A percentile compares a stretch with the other conserved stretches of the same genome.
Evolutionary conservation across 2,888 invertebrate genomes (phyloP).

Genomic region (Phalera bucephala): DNA sequence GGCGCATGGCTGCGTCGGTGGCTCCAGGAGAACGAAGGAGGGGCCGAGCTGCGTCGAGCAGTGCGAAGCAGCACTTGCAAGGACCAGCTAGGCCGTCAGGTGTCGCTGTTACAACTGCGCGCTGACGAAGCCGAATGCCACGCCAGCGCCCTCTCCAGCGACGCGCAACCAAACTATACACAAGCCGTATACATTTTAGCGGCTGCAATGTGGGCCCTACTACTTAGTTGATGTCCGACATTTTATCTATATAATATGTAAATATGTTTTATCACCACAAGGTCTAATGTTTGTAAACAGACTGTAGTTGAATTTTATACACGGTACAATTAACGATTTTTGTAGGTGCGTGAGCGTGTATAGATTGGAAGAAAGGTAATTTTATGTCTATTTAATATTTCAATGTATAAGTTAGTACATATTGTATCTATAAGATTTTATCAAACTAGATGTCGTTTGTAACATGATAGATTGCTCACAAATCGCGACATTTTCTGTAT

Average conservation of each 20-base stretch:
- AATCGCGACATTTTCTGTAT: constrained; percentile 12
- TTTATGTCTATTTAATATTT: constrained; percentile 24
- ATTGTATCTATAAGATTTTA: constrained; percentile 25
- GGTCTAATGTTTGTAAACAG: constrained; percentile 38
- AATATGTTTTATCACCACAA: constrained; percentile 29
- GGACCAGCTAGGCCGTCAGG: constrained; percentile 84
- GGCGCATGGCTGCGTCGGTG: constrained; percentile 95
- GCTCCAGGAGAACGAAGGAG: constrained; percentile 90
- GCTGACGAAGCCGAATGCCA: constrained; percentile 93
- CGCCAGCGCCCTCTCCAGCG: constrained; percentile 91
- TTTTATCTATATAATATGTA: constrained; percentile 21
- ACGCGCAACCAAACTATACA: constrained; percentile 70
- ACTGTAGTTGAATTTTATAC: constrained; percentile 50
- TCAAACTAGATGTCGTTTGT: constrained; percentile 18
- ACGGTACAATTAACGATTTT: constrained; percentile 39
- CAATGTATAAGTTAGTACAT: constrained; percentile 24
- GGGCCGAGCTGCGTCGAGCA: constrained; percentile 61
- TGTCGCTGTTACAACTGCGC: constrained; percentile 88
- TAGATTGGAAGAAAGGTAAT: constrained; percentile 31
- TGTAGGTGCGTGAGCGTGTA: constrained; percentile 44
- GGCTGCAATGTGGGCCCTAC: constrained; percentile 53
- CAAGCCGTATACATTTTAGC: constrained; percentile 54
- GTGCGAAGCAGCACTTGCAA: constrained; percentile 88
- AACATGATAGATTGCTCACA: constrained; percentile 31
- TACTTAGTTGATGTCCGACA: constrained; percentile 62